Conservation (phyloP, 2,113 vertebrate genomes). For the Poicephalus gulielmi region DNA sequence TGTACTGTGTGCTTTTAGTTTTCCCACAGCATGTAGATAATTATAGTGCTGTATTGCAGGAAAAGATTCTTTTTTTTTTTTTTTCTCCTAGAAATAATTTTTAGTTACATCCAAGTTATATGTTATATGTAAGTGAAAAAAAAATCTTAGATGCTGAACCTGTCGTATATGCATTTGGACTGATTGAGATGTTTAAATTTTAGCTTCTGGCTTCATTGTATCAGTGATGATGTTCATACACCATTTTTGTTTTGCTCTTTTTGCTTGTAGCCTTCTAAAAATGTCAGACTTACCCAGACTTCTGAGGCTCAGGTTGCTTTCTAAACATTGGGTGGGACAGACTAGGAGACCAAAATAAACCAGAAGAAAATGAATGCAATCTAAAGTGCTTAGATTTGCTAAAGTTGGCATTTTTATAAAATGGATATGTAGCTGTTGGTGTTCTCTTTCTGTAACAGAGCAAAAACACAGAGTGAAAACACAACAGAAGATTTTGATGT, state of each 20-base stretch:
- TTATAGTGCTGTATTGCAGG: slow-evolving; percentile 38
- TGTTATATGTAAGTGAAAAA: background rate
- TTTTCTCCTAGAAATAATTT: background rate
- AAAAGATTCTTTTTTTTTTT: background rate
- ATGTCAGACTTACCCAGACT: slow-evolving; percentile 23
- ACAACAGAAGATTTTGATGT: background rate
- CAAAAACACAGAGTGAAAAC: background rate
- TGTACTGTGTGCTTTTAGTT: slow-evolving; percentile 8
- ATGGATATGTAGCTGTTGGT: background rate
- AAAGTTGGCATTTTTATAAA: background rate
- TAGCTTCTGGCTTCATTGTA: background rate
- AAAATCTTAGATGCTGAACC: slow-evolving; percentile 16
- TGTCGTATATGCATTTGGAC: slow-evolving; percentile 7
- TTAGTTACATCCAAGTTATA: slow-evolving; percentile 27
- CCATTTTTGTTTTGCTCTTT: background rate
- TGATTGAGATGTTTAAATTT: slow-evolving; percentile 24
- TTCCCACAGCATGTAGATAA: slow-evolving; percentile 8
- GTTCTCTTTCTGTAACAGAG: background rate
- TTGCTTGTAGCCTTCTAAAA: slow-evolving; percentile 32
- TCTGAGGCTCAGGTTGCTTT: slow-evolving; percentile 61
- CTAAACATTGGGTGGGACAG: slow-evolving; percentile 68
- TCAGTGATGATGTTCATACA: slow-evolving; percentile 18
- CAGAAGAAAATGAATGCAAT: slow-evolving; percentile 40
- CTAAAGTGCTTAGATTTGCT: slow-evolving; percentile 11
- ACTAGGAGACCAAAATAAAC: slow-evolving; percentile 66